Evolutionary conservation across 2,888 invertebrate species (phyloP).

Genomic region (Invenusta paracnida): DNA sequence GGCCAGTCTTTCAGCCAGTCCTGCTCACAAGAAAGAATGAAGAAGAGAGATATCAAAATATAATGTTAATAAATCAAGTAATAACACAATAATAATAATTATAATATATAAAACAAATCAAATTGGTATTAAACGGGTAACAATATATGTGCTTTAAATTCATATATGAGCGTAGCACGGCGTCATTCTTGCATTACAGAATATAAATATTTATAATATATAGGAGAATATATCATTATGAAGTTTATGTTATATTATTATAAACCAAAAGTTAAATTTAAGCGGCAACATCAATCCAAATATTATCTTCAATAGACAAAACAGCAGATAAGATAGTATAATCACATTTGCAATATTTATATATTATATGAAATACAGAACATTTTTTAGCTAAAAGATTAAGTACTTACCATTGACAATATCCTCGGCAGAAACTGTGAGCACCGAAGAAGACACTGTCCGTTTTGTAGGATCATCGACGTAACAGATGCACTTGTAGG

Average conservation of each 20-base stretch:
- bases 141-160: background rate
- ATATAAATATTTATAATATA: too few relatives aligned
- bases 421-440: background rate
- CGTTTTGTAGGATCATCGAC: background rate
- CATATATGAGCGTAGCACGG: too few relatives aligned
- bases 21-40: background rate
- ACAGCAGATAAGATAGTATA: too few relatives aligned
- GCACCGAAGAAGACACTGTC: background rate
- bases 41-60: background rate
- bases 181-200: too few relatives aligned
- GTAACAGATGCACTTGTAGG: background rate
- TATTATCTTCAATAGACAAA: too few relatives aligned
- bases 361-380: too few relatives aligned
- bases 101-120: background rate
- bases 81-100: background rate
- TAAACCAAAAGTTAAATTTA: too few relatives aligned
- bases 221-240: too few relatives aligned
- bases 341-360: too few relatives aligned
- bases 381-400: too few relatives aligned
- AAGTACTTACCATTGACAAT: background rate
- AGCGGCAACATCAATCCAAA: too few relatives aligned
- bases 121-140: background rate
- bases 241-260: too few relatives aligned
- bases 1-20: background rate
- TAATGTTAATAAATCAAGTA: background rate